Conservation (phyloP, 2,888 invertebrate species). For the Venustoraphidia nigricollis region DNA sequence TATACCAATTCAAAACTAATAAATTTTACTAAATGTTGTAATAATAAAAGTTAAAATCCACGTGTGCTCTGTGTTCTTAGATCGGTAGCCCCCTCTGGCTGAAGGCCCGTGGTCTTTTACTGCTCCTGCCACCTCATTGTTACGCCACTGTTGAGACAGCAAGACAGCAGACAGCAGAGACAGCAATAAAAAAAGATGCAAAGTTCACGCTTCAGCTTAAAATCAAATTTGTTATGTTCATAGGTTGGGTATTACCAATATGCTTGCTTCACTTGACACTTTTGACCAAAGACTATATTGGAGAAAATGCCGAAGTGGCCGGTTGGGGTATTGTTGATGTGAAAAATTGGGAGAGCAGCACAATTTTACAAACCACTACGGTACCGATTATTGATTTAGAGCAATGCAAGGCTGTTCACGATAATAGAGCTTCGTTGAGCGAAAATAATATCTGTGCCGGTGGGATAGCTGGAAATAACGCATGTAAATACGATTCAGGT, state of each 20-base stretch:
- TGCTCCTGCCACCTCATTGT: too few relatives aligned
- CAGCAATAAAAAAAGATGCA: too few relatives aligned
- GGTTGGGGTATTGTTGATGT: conserved; percentile 27
- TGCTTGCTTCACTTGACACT: conserved; percentile 35
- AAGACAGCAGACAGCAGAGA: too few relatives aligned
- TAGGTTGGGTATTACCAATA: conserved; percentile 40
- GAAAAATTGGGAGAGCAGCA: conserved; percentile 16
- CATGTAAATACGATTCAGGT: conserved; percentile 46
- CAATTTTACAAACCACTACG: conserved; percentile 20
- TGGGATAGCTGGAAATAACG: conserved; percentile 36
- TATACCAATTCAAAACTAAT: too few relatives aligned
- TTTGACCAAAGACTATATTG: conserved; percentile 22
- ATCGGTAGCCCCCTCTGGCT: too few relatives aligned
- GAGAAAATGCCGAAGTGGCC: conserved; percentile 34
- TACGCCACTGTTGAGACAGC: too few relatives aligned
- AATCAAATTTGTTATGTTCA: conserved; percentile 3
- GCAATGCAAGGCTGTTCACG: background rate
- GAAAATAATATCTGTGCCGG: conserved; percentile 35
- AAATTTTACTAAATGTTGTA: too few relatives aligned
- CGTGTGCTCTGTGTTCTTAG: too few relatives aligned
- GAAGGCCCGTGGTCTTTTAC: too few relatives aligned
- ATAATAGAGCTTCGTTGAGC: background rate
- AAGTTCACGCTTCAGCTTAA: background rate
- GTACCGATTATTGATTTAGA: conserved; percentile 18
- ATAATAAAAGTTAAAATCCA: too few relatives aligned